Base-by-base conservation (phyloP, 2,797 vertebrate genomes). In the Ambastaia sidthimunki region DNA sequence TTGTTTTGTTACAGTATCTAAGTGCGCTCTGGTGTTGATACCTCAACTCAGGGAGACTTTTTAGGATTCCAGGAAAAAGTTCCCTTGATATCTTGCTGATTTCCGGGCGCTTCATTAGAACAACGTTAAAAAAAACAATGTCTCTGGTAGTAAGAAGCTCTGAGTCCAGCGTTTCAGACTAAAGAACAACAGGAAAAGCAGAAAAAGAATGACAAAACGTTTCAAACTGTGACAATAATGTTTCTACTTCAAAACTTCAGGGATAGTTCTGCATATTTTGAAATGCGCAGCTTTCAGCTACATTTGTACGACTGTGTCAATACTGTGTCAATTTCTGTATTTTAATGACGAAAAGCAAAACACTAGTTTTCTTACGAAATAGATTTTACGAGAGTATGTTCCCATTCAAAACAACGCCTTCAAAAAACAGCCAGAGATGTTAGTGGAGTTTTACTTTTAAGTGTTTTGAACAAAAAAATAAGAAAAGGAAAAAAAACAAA, bases 341-440 rank as follows among this genome's bases (percentile, higher is more conserved):
- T 95, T 95, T 96, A 94, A 93, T 92, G 92, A 95, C 80, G 77
- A 90, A 95, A 95, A 93, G 88, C 92, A 94, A 87, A 95, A 95
- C 95, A 94, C 94, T 96, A 95, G 95, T 95, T 96, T 96, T 62
- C 94, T 91, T 95, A 95, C 92, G 89, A 93, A 93, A 85, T 84
- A 94, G 88, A 93, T 92, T 93, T 94, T 93, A 93, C 90, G 90
- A 92, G 89, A 88, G 88, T 74, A 89, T 74, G 89, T 85, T 81
- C 82, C 68, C 86, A 90, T 86, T 91, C 87, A 88, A 91, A 90
- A 93, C 63, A 23, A 72, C 44, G 78, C 73, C 92, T 94, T 91
- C 85, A 88, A 78, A 87, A 89, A 86, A 91, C 89, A 87, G 87
- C 88, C 90, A 83, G 80, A 80, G 71, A 67, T 86, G 77, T 84